Conservation (phyloP, 2,797 vertebrate genomes). For the Trachurus trachurus region DNA sequence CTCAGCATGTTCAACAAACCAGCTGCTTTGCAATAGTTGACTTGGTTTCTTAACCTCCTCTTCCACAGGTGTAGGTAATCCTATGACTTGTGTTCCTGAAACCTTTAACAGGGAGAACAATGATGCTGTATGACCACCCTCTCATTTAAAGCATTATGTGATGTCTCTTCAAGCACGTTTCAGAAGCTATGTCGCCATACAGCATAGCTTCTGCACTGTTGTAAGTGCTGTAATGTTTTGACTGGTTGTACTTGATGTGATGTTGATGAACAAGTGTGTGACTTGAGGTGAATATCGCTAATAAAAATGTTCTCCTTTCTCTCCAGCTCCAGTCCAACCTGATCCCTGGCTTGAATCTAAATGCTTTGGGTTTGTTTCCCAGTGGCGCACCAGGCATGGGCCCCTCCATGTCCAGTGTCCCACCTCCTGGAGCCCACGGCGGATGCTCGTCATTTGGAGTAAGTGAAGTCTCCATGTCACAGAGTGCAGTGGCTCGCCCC, state of each 20-base stretch:
- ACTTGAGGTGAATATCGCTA: not conserved
- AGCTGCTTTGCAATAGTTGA: not conserved
- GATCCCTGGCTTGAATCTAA: conserved; percentile 98
- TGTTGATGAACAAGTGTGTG: not conserved
- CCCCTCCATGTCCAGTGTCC: conserved; percentile 91
- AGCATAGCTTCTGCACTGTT: not conserved
- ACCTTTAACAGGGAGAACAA: not conserved
- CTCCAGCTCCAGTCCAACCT: conserved; percentile 97
- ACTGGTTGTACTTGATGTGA: not conserved
- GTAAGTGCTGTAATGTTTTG: not conserved
- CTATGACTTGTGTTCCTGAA: not conserved
- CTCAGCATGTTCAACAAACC: not conserved
- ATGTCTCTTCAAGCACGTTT: not conserved
- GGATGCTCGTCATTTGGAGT: conserved; percentile 95
- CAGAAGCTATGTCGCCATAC: not conserved
- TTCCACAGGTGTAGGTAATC: not conserved
- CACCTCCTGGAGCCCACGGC: conserved; percentile 90
- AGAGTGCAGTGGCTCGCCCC: not conserved
- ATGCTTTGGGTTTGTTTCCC: conserved; percentile 96
- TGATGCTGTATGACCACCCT: too few species aligned
- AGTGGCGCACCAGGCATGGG: conserved; percentile 93
- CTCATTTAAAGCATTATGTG: not conserved
- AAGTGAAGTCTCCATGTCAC: conserved; percentile 70
- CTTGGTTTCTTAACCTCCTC: not conserved
- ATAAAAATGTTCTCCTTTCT: conserved; percentile 8